Evolutionary conservation across 2,113 vertebrate genomes (phyloP).

Genomic region (Chunga burmeisteri): DNA sequence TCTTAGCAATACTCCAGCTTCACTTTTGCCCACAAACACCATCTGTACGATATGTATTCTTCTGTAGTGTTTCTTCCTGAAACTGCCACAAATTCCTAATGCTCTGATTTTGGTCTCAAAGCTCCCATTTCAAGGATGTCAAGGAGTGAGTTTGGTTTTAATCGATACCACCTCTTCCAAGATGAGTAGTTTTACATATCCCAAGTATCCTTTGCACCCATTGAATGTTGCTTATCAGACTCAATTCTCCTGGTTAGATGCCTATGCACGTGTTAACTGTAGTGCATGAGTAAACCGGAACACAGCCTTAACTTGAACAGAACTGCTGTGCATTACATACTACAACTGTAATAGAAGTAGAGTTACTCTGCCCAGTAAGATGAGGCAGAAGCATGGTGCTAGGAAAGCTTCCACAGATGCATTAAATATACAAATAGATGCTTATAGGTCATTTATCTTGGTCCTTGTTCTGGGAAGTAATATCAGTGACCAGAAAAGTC

Average conservation of each 20-base stretch:
- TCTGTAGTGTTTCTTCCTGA: background rate
- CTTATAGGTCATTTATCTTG: background rate
- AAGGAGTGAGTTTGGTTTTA: background rate
- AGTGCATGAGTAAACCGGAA: background rate
- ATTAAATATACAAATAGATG: background rate
- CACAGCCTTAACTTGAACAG: background rate
- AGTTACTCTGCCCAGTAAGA: background rate
- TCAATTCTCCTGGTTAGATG: background rate
- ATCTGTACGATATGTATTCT: background rate
- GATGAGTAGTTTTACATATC: background rate
- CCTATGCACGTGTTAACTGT: rapidly evolving
- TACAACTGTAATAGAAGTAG: background rate
- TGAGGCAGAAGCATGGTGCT: background rate
- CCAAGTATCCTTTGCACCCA: background rate
- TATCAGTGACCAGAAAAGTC: background rate
- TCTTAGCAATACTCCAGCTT: background rate
- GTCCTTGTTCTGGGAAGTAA: background rate
- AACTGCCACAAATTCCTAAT: background rate
- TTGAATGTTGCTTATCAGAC: background rate
- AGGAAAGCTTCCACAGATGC: background rate
- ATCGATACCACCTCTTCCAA: background rate
- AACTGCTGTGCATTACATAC: background rate
- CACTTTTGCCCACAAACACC: background rate
- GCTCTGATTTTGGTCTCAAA: background rate
- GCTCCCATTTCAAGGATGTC: background rate